phyloP scores from a whole-genome alignment of 2,888 invertebrate species.

The Drosophila incognita region DNA sequence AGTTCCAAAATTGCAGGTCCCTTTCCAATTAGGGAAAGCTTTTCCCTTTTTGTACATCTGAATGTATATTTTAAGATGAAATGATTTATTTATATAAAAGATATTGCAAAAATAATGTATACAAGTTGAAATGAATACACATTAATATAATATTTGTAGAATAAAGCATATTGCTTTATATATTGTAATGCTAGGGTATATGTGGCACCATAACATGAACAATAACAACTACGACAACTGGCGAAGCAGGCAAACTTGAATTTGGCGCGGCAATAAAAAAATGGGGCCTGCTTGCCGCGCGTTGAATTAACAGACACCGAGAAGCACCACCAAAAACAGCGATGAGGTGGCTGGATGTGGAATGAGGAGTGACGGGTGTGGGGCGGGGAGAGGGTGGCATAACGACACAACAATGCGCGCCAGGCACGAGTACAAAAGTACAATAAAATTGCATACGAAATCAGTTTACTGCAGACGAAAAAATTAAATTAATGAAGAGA shows the following conservation, averaged over 20 bases:
- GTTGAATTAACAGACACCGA: slow-evolving; percentile 70
- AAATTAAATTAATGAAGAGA: slow-evolving; percentile 80
- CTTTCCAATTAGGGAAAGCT: background rate
- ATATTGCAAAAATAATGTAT: too few species aligned
- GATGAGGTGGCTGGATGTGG: slow-evolving; percentile 8
- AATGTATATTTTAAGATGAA: too few species aligned
- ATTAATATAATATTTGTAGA: slow-evolving; percentile 1
- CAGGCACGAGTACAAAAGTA: slow-evolving; percentile 81
- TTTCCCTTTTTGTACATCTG: background rate
- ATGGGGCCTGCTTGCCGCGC: slow-evolving; percentile 56
- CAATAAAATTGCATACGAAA: slow-evolving; percentile 81
- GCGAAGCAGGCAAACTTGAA: slow-evolving; percentile 70
- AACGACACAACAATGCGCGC: slow-evolving; percentile 79
- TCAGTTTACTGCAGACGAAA: slow-evolving; percentile 81
- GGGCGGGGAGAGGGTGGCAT: slow-evolving; percentile 37
- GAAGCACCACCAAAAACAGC: slow-evolving; percentile 59
- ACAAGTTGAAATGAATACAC: background rate
- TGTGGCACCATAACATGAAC: slow-evolving; percentile 7
- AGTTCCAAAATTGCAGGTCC: background rate
- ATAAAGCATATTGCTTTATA: background rate
- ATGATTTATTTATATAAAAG: background rate
- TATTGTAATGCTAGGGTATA: slow-evolving; percentile 39
- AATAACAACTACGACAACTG: slow-evolving; percentile 43
- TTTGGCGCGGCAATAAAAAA: slow-evolving; percentile 78
- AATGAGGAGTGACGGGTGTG: background rate